Evolutionary conservation across 2,888 invertebrate species (phyloP), one percentile per base, ranked within the genome.

Genomic region (Yponomeuta plumbellus): DNA sequence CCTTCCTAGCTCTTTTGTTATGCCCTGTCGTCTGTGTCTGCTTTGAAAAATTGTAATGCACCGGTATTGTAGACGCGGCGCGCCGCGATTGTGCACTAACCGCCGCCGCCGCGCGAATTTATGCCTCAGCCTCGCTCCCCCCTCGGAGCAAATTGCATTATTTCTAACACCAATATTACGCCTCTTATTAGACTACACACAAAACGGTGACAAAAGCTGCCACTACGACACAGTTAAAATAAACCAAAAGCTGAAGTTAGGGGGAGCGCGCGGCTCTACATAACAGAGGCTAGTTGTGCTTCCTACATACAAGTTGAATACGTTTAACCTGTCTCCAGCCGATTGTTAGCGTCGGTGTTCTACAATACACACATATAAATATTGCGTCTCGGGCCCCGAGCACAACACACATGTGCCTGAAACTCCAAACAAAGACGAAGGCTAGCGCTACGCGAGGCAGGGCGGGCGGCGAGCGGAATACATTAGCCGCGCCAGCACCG

Each of bases 11-110:
- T 86, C 88, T 86, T 87, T 90, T 89, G 88, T 89, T 88, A 83
- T 78, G 84, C 84, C 80, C 81, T 83, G 86, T 86, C 84, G 88
- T 84, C 78, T 84, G 83, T 86, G 84, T 87, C 86, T 86, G 88
- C 84, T 85, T 85, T 87, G 87, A 87, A 88, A 90, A 89, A 88
- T 88, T 88, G 88, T 88, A 85, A 87, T 88, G 85, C 84, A 83
- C 83, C 84, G 77, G 83, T 78, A 84, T 85, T 86, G 88, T 87
- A 81, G 80, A 83, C 78, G 75, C 81, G 80, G 80, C 80, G 79
- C 80, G 80, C 80, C 74, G 80, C 83, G 81, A 85, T 87, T 87
- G 85, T 85, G 81, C 81, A 75, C 75, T 77, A 57, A 66, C 57
- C 23, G 40, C 22, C 66, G n/a, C n/a, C 40, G n/a, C 62, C 73